These are phyloP conservation scores for Philotrypesis tridentata DNA, from an alignment of 1,140 invertebrate genomes.

Conservation along the genomic window DNA sequence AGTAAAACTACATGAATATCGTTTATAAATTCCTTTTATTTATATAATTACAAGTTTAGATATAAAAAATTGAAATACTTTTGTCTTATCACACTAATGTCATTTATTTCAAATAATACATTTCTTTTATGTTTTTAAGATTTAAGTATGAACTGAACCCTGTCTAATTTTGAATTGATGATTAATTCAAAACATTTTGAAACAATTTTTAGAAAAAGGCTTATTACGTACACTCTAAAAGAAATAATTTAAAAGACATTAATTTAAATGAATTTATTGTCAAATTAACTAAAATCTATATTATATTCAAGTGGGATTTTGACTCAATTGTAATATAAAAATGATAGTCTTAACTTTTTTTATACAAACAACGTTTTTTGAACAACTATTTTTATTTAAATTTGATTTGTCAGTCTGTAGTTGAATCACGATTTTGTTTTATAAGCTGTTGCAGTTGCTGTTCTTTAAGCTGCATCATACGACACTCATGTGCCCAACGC, in stretches of 20 bases:
- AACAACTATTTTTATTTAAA: slow-evolving; percentile 1
- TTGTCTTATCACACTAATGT: not conserved
- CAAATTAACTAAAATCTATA: not conserved
- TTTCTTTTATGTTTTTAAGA: no score
- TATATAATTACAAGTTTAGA: not conserved
- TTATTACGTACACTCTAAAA: no score
- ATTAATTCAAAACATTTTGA: no score
- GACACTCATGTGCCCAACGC: slow-evolving; percentile 60
- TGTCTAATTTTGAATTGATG: no score
- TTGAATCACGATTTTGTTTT: slow-evolving; percentile 51
- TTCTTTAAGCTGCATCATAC: slow-evolving; percentile 65
- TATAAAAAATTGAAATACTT: slow-evolving; percentile 13
- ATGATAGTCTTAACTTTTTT: not conserved
- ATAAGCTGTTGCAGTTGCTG: slow-evolving; percentile 59
- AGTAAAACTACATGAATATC: slow-evolving; percentile 21
- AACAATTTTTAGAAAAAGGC: no score
- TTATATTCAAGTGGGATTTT: not conserved
- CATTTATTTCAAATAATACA: not conserved
- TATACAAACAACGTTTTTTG: not conserved
- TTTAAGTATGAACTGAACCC: no score
- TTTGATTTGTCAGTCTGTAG: not conserved
- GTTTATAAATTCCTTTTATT: slow-evolving; percentile 22
- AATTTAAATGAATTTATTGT: slow-evolving; percentile 3
- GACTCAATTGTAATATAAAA: not conserved
- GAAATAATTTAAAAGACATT: no score